A percentile compares a stretch with the other conserved stretches of the same genome.
Evolutionary conservation across 2,888 invertebrate species (phyloP).

Genomic region (Caenorhabditis sp.): DNA sequence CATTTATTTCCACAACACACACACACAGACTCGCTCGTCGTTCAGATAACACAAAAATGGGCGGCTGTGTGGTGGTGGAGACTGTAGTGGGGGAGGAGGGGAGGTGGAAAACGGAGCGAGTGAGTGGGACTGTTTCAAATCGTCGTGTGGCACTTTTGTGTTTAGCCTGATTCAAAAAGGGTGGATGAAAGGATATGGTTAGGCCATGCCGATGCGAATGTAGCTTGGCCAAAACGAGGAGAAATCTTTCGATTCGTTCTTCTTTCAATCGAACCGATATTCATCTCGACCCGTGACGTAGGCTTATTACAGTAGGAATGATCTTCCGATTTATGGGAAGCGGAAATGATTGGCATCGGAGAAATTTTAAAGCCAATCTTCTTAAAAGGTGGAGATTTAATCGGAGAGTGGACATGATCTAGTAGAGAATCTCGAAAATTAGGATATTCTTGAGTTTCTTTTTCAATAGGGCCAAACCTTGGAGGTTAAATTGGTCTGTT

Average conservation of each 20-base stretch:
- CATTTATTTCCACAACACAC: constrained; percentile 4
- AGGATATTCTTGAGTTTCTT: background rate
- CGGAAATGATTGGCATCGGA: no score
- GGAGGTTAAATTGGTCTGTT: no score
- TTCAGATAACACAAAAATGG: background rate
- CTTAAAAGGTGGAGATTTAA: no score
- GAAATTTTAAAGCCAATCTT: no score
- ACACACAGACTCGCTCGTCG: no score
- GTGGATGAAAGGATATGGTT: no score
- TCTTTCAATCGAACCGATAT: background rate
- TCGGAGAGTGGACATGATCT: no score
- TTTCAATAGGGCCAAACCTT: no score
- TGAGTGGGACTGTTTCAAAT: constrained; percentile 8
- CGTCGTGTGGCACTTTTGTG: constrained; percentile 17
- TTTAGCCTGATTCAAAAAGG: background rate
- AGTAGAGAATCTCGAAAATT: background rate
- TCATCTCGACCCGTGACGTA: background rate
- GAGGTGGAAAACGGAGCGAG: background rate
- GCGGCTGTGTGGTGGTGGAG: constrained; percentile 30
- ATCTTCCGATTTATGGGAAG: no score
- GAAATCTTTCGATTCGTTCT: background rate
- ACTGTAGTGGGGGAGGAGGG: background rate
- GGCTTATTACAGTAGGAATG: background rate
- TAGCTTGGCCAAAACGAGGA: constrained; percentile 14
- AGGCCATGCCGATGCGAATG: no score